Base-by-base conservation (phyloP, 1,140 invertebrate genomes). In the Palaemon carinicauda region DNA sequence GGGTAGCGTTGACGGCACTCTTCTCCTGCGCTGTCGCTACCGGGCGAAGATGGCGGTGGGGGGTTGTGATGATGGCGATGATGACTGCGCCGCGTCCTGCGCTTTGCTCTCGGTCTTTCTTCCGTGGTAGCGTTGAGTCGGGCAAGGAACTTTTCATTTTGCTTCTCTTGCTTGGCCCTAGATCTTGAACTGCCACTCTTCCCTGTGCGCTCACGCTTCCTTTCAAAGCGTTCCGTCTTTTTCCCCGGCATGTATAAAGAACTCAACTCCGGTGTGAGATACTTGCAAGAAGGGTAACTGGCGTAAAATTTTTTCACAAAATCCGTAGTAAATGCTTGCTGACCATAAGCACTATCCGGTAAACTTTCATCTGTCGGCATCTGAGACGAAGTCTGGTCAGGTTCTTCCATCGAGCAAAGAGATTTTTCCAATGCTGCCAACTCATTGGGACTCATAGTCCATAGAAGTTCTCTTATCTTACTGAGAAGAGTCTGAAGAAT, bases 361-460 rank as follows among this genome's bases (percentile, higher is more conserved):
- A 81, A 50, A 14, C 31, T 60, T n/a, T 80, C 69, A 17, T 80
- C 85, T 74, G 65, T 31, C 7, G 33, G 41, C 27, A 41, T 15
- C 15, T 56, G 79, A 17, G 78, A 53, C 21, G 83, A 41, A 31
- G 71, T 31, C 21, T 54, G 79, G 52, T 87, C 86, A n/a, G 92
- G 94, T 82, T 97, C 96, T 90, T 98, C 97, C 89, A 96, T 95
- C 86, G 96, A 98, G 91, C 97, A 98, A 14, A 99, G 92, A 74
- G 97, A 91, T 90, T 96, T 95, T 91, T 98, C 97, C 50, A 98
- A 91, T 84, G 95, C 95, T 90, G 94, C 94, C 69, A 98, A 92
- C 92, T 99, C 98, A 50, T 94, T 93, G 54, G 95, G 94, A 90
- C 95, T 96, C 88, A 98, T 92, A 1, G 96, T 97, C 94, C 96